phyloP scores from a whole-genome alignment of 2,797 vertebrate genomes.

The Etheostoma perlongum region DNA sequence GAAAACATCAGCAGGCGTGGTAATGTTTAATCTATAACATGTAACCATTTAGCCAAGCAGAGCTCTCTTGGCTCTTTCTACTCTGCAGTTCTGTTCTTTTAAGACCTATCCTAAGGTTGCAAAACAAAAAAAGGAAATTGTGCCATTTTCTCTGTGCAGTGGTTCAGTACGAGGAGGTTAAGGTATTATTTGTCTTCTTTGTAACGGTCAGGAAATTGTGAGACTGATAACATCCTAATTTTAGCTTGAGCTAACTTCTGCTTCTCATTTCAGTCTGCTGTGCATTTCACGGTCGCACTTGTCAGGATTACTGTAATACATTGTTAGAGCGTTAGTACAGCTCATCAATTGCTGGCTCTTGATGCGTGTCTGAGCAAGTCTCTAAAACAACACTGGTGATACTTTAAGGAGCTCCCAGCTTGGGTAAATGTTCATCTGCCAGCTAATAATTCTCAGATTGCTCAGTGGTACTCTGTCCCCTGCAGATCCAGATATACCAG shows the following conservation, averaged over 20 bases:
- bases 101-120: constrained; percentile 21
- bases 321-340: constrained; percentile 12
- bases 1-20: constrained; percentile 71
- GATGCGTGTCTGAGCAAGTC: constrained; percentile 51
- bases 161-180: constrained; percentile 31
- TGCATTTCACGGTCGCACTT: constrained; percentile 10
- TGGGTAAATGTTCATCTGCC: constrained; percentile 31
- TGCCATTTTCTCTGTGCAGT: neutral
- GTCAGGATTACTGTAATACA: constrained; percentile 16
- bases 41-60: constrained; percentile 46
- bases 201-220: constrained; percentile 60
- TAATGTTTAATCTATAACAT: constrained; percentile 83
- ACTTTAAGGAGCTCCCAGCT: constrained; percentile 14
- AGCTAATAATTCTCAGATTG: constrained; percentile 12
- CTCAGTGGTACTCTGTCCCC: constrained; percentile 7
- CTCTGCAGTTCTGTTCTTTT: constrained; percentile 8
- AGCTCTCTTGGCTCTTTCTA: neutral
- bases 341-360: constrained; percentile 23
- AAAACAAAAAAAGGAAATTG: constrained; percentile 7
- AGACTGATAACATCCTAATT: constrained; percentile 54
- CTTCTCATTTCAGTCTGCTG: constrained; percentile 62
- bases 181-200: constrained; percentile 42
- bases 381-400: constrained; percentile 8
- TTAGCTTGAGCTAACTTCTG: constrained; percentile 68
- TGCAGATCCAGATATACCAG: constrained; percentile 54